Evolutionary conservation across 2,797 vertebrate species (phyloP).

Genomic region (Fistularia commersonii): DNA sequence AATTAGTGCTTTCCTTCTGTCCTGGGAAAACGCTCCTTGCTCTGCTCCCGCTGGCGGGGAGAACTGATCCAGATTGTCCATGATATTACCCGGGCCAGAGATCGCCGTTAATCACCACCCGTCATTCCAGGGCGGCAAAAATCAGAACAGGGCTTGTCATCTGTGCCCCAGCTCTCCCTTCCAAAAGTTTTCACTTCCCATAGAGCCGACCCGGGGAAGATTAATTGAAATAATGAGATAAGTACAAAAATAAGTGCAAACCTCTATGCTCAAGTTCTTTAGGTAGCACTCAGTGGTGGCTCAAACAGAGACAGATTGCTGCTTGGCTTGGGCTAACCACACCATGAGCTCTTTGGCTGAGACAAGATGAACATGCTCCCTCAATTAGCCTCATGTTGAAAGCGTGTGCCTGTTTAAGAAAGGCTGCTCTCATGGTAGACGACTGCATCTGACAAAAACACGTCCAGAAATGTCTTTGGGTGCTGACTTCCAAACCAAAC

Average conservation of each 20-base stretch:
- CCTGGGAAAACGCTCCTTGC: slow-evolving; percentile 67
- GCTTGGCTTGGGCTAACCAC: slow-evolving; percentile 53
- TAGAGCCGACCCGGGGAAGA: slow-evolving; percentile 25
- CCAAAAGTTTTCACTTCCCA: slow-evolving; percentile 29
- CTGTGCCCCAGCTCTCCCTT: slow-evolving; percentile 33
- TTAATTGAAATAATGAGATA: slow-evolving; percentile 52
- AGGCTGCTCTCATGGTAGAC: slow-evolving; percentile 25
- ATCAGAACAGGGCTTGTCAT: slow-evolving; percentile 54
- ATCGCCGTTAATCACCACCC: slow-evolving; percentile 63
- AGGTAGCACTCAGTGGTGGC: slow-evolving; percentile 12
- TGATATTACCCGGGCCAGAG: slow-evolving; percentile 65
- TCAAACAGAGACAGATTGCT: slow-evolving; percentile 16
- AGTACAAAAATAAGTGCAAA: slow-evolving; percentile 35
- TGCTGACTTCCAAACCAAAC: slow-evolving; percentile 64
- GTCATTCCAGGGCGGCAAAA: slow-evolving; percentile 49
- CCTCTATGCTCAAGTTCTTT: slow-evolving; percentile 28
- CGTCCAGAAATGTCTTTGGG: slow-evolving; percentile 63
- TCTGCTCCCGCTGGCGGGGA: slow-evolving; percentile 64
- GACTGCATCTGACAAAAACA: slow-evolving; percentile 61
- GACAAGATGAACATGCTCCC: slow-evolving; percentile 46
- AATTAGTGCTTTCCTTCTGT: slow-evolving; percentile 73
- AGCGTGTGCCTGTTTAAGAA: slow-evolving; percentile 44
- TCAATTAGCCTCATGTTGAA: slow-evolving; percentile 55
- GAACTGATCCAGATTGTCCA: slow-evolving; percentile 64
- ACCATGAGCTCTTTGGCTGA: slow-evolving; percentile 29